Evolutionary conservation across 2,797 vertebrate genomes (phyloP).

Genomic region (Muraenolepis orangiensis): DNA sequence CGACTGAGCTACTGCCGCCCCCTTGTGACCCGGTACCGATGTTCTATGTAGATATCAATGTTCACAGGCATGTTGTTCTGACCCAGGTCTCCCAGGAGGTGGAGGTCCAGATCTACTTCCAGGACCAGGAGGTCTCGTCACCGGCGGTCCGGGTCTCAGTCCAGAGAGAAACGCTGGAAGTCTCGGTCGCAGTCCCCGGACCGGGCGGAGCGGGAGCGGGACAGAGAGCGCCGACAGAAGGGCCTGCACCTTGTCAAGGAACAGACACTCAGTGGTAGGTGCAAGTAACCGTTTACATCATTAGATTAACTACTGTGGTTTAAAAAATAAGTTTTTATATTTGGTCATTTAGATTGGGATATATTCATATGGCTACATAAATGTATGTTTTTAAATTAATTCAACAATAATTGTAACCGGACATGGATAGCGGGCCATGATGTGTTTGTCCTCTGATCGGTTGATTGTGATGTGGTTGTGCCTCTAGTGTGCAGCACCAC

Average conservation of each 20-base stretch:
- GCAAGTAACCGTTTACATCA: too few species aligned
- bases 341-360: not conserved
- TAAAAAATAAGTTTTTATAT: not conserved
- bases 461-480: not conserved
- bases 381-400: not conserved
- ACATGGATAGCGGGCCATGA: not conserved
- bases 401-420: too few species aligned
- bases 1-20: too few species aligned
- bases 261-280: constrained; percentile 88
- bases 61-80: not conserved
- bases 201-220: constrained; percentile 81
- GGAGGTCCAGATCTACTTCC: constrained; percentile 85
- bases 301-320: too few species aligned
- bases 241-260: constrained; percentile 86
- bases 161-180: constrained; percentile 80
- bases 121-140: constrained; percentile 82
- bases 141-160: constrained; percentile 81
- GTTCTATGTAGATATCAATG: not conserved
- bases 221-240: constrained; percentile 86
- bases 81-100: constrained; percentile 87
- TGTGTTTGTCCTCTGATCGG: not conserved
- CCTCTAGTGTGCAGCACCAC: constrained; percentile 93
- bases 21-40: not conserved
- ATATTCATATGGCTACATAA: not conserved
- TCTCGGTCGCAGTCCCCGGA: constrained; percentile 84